Base-by-base conservation (phyloP, 2,113 vertebrate genomes). In the Bombycilla garrulus region DNA sequence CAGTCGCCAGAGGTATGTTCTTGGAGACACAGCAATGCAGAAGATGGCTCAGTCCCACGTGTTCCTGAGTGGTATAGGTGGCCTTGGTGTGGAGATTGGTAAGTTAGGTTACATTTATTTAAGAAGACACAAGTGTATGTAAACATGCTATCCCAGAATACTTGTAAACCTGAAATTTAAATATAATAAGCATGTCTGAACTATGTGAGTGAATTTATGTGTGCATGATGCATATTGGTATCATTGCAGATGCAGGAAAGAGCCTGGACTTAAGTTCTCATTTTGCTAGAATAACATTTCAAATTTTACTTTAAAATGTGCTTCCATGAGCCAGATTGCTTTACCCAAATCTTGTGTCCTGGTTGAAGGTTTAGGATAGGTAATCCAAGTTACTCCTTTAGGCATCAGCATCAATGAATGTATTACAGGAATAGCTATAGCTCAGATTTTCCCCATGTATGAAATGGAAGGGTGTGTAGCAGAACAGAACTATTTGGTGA, bases 21-120 rank as follows among this genome's bases (percentile, higher is more conserved):
- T 99, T 93, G 99, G 99, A 97, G 99, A 99, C 97, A 98, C 97
- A 18, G 99, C 99, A 62, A 99, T 99, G 99, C 99, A 99, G 96
- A 99, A 99, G 98, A 99, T 99, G 99, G 99, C 99, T 81, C 98
- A 98, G 96, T 99, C 99, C 48, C 98, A 98, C 1, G 99, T 99
- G 44, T 99, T 99, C 96, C 98, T 99, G 83, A 99, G 99, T 98
- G 99, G 99, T 85, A 94, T 99, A 96, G 99, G 99, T 81, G 99
- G 99, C 57, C 97, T 99, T 90, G 99, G 99, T 92, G 97, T 99
- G 57, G 99, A 99, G 95, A 99, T 99, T 93, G 99, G 99, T 99
- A 97, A 96, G 98, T 95, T 22, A 47, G 21, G 28, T 58, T 31
- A 26, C 19, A 4, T 47, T 73, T 71, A 6, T 64, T 86, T 86